Conservation (phyloP, 2,797 vertebrate genomes). For the Chanos chanos region DNA sequence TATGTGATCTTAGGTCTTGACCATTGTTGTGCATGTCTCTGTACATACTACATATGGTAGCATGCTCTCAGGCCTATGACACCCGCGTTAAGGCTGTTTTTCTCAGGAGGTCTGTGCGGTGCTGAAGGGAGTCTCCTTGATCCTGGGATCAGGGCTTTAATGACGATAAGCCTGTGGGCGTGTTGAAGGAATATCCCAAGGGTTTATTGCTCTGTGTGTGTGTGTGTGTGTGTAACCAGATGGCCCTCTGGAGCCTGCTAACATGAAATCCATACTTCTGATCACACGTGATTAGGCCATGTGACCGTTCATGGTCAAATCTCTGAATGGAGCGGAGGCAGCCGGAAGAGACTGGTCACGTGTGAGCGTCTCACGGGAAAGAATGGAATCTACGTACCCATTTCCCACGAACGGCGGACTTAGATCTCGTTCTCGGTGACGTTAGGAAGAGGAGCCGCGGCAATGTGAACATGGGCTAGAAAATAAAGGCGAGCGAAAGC, state of each 20-base stretch:
- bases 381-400: too few relatives aligned
- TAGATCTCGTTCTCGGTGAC: too few relatives aligned
- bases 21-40: too few relatives aligned
- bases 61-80: background rate
- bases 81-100: constrained; percentile 5
- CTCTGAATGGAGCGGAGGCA: too few relatives aligned
- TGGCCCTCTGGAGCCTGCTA: constrained; percentile 2
- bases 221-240: constrained; percentile 20
- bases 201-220: constrained; percentile 3
- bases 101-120: background rate
- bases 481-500: constrained; percentile 3
- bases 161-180: constrained; percentile 17
- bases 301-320: too few relatives aligned
- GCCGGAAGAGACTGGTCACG: too few relatives aligned
- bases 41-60: too few relatives aligned
- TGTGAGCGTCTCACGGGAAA: too few relatives aligned
- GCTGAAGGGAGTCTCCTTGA: constrained; percentile 19
- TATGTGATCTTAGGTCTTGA: background rate
- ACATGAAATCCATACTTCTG: background rate
- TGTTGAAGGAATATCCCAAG: background rate
- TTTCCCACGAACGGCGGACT: too few relatives aligned
- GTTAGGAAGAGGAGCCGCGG: too few relatives aligned
- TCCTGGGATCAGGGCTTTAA: constrained; percentile 37
- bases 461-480: too few relatives aligned
- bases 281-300: constrained; percentile 9